phyloP scores from a whole-genome alignment of 2,797 vertebrate genomes.

The Neosalanx taihuensis region DNA sequence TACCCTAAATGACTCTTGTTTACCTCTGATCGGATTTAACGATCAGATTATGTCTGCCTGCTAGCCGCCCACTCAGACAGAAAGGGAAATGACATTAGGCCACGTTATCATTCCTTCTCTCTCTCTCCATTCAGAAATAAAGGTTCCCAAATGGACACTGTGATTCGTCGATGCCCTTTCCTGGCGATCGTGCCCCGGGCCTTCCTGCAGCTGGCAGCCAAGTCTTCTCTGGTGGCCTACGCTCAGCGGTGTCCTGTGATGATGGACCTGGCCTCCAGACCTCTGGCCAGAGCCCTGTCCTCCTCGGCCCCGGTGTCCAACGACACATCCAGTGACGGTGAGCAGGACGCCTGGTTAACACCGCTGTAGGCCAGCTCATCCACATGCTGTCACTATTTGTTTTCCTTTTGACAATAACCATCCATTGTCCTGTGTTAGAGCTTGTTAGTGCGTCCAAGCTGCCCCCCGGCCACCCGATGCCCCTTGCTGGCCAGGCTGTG shows the following conservation, averaged over 20 bases:
- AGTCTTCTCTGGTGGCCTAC: conserved; percentile 77
- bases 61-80: neutral
- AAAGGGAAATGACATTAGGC: neutral
- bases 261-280: conserved; percentile 77
- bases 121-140: conserved; percentile 34
- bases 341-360: conserved; percentile 40
- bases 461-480: conserved; percentile 56
- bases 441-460: conserved; percentile 31
- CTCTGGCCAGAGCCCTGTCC: conserved; percentile 64
- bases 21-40: conserved; percentile 5
- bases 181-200: conserved; percentile 78
- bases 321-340: conserved; percentile 70
- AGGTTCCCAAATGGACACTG: conserved; percentile 74
- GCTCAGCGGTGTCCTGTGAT: conserved; percentile 87
- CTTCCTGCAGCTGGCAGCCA: conserved; percentile 84
- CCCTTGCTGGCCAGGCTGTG: conserved; percentile 57
- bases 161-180: conserved; percentile 84
- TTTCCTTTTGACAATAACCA: neutral
- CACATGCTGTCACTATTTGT: neutral
- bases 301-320: conserved; percentile 71
- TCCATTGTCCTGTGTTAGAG: conserved; percentile 28
- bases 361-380: neutral
- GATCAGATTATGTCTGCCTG: neutral
- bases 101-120: neutral
- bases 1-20: neutral